Evolutionary conservation across 1,140 invertebrate genomes (phyloP), one percentile per base, ranked within the genome.

Genomic region (Gryon sp.): DNA sequence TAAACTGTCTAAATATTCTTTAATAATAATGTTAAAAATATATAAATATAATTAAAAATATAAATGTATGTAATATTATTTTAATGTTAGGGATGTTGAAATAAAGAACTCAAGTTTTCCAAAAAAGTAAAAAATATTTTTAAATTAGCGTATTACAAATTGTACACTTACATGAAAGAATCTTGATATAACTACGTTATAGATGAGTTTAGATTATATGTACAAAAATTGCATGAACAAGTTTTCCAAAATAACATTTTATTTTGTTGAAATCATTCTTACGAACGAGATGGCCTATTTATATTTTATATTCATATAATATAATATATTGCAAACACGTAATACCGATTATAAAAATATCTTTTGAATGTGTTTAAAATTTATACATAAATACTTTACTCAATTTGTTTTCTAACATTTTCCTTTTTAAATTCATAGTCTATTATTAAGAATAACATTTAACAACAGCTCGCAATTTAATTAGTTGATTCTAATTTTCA

Each of bases 91-190:
- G 26, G 32, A n/a, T 38, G 9, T 4, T 48, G 32, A 63, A 63
- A 63, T 63, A 63, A 50, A 74, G 76, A 80, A 78, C 62, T 22
- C 76, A 55, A 69, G 38, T 34, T 66, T 57, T 74, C 70, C 80
- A 77, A 83, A 80, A 82, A 80, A 82, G 78, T 80, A 83, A 82
- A 79, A 83, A 83, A 83, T 78, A 75, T 83, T 80, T 78, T 72
- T 53, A 81, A 76, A 80, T 82, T 78, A 82, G 76, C 79, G 68
- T 53, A 78, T 81, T 82, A 83, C 73, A 82, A 69, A 48, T 69
- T 76, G 32, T 57, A 66, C 76, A 79, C 65, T 81, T 83, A 82
- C 60, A 82, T 9, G 65, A 30, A 36, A 72, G 3, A 52, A 20
- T 43, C 5, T 48, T 62, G 48, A 69, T 72, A 70, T 9, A 59